Percentiles rank a stretch among this genome's conserved stretches.
Evolutionary conservation across 2,797 vertebrate species (phyloP).

Genomic region (Enteromius anoplus): DNA sequence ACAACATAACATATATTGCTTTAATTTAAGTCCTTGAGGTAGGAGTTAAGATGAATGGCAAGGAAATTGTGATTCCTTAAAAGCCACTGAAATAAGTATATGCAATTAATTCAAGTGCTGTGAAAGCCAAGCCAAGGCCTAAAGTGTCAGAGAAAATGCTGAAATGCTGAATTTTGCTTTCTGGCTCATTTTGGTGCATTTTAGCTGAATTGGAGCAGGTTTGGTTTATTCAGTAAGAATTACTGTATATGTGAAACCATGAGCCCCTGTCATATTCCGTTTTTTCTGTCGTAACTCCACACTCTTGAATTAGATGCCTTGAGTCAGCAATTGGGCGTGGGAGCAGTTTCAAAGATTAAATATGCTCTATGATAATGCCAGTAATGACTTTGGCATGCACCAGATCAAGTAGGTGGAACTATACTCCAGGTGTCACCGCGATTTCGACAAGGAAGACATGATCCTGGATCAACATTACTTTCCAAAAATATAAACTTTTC

Average conservation of each 20-base stretch:
- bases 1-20: background rate
- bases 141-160: background rate
- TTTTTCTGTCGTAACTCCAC: background rate
- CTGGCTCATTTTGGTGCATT: background rate
- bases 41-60: background rate
- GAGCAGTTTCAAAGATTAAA: conserved; percentile 4
- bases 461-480: too few species aligned
- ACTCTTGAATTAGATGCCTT: background rate
- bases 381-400: background rate
- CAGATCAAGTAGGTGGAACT: background rate
- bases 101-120: background rate
- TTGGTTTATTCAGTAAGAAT: background rate
- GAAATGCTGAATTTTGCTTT: background rate
- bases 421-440: background rate
- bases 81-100: background rate
- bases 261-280: background rate
- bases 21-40: background rate
- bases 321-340: background rate
- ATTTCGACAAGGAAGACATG: too few species aligned
- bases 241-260: background rate
- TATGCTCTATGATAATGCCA: background rate
- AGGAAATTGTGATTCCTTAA: background rate
- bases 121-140: background rate
- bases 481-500: too few species aligned
- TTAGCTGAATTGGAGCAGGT: background rate